Evolutionary conservation across 1,140 invertebrate species (phyloP).

Genomic region (Psilanteris sp.): DNA sequence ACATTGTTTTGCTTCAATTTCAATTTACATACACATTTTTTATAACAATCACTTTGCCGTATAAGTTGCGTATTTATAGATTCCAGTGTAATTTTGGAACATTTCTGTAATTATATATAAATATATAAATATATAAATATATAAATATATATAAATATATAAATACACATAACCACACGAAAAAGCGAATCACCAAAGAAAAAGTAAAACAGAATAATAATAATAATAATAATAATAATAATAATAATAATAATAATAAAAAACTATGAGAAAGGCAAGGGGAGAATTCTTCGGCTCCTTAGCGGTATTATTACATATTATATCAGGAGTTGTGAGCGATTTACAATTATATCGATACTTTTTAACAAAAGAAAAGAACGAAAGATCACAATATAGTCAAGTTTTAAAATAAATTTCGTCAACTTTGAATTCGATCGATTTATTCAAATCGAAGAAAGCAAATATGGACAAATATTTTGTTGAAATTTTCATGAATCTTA

Average conservation of each 20-base stretch:
- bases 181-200: conserved; percentile 48
- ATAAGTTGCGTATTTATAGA: conserved; percentile 9
- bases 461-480: conserved; percentile 64
- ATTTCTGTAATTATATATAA: conserved; percentile 64
- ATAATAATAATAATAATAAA: conserved; percentile 14
- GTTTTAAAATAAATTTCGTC: conserved; percentile 53
- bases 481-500: conserved; percentile 64
- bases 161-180: conserved; percentile 56
- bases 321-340: conserved; percentile 62
- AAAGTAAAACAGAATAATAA: conserved; percentile 4
- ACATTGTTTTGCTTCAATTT: conserved; percentile 18
- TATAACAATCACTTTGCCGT: conserved; percentile 17
- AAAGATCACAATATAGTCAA: conserved; percentile 50
- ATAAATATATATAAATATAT: conserved; percentile 60
- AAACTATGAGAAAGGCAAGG: conserved; percentile 34
- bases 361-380: conserved; percentile 33
- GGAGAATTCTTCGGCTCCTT: conserved; percentile 50
- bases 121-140: conserved; percentile 65
- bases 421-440: conserved; percentile 60
- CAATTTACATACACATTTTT: conserved; percentile 50
- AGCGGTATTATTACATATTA: conserved; percentile 59
- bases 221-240: conserved; percentile 14
- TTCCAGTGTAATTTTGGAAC: conserved; percentile 49
- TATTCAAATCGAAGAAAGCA: conserved; percentile 51
- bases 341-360: conserved; percentile 63